phyloP scores from a whole-genome alignment of 2,888 invertebrate genomes.

The Iselma pallidipennis region DNA sequence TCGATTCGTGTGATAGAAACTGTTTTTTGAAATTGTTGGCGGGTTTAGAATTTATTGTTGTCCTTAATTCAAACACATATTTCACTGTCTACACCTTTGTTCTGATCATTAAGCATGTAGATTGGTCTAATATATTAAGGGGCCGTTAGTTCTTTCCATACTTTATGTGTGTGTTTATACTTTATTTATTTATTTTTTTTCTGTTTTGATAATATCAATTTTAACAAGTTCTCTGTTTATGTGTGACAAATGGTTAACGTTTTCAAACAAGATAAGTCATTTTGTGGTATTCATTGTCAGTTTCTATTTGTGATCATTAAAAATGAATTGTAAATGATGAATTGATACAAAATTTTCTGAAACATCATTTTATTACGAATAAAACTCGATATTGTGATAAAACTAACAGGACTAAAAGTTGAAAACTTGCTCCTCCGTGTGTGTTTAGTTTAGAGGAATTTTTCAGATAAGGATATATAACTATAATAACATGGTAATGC shows the following conservation, averaged over 20 bases:
- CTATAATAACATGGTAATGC: not conserved
- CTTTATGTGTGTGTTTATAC: no score
- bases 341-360: no score
- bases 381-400: no score
- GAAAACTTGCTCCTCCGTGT: not conserved
- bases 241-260: slow-evolving; percentile 2
- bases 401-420: not conserved
- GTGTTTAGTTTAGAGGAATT: not conserved
- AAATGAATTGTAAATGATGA: no score
- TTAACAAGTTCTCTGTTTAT: slow-evolving; percentile 1
- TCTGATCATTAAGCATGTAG: slow-evolving; percentile 10
- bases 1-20: slow-evolving; percentile 10
- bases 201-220: slow-evolving; percentile 1
- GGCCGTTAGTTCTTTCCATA: not conserved
- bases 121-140: slow-evolving; percentile 7
- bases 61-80: slow-evolving; percentile 15
- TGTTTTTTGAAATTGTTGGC: slow-evolving; percentile 7
- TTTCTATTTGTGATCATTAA: not conserved
- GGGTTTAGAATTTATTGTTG: slow-evolving; percentile 12
- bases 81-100: slow-evolving; percentile 21
- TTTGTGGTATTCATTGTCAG: no score
- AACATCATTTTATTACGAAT: no score
- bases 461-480: not conserved
- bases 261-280: not conserved
- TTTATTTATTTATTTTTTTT: not conserved